Evolutionary conservation across 2,888 invertebrate genomes (phyloP).

Genomic region (Caenorhabditis angaria): DNA sequence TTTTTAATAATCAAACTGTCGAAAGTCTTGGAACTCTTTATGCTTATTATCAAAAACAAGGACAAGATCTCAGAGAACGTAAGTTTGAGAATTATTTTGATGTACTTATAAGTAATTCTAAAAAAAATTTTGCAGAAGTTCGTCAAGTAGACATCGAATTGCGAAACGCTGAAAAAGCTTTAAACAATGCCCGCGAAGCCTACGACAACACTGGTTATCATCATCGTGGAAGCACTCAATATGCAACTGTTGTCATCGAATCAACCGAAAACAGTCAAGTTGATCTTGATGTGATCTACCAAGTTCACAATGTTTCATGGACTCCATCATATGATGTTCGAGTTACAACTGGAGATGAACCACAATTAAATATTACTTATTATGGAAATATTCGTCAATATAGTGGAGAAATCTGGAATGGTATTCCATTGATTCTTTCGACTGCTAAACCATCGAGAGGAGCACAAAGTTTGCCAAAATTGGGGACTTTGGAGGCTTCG

Average conservation of each 20-base stretch:
- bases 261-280: slow-evolving; percentile 15
- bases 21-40: slow-evolving; percentile 29
- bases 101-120: neutral
- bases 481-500: slow-evolving; percentile 37
- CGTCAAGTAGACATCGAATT: neutral
- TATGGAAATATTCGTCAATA: slow-evolving; percentile 72
- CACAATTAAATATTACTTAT: slow-evolving; percentile 66
- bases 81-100: neutral
- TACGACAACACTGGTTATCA: slow-evolving; percentile 2
- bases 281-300: slow-evolving; percentile 39
- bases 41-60: slow-evolving; percentile 27
- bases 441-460: slow-evolving; percentile 35
- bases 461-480: slow-evolving; percentile 25
- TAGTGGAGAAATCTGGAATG: slow-evolving; percentile 73
- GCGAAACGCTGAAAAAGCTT: neutral
- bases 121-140: neutral
- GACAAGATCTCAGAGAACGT: slow-evolving; percentile 14
- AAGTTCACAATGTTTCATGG: slow-evolving; percentile 59
- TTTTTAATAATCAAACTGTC: slow-evolving; percentile 30
- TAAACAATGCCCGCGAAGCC: neutral
- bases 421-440: slow-evolving; percentile 44
- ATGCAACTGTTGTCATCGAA: slow-evolving; percentile 34
- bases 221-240: neutral
- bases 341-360: slow-evolving; percentile 37
- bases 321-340: slow-evolving; percentile 60